A percentile compares a stretch with the other conserved stretches of the same genome.
Evolutionary conservation across 2,888 invertebrate species (phyloP).

Genomic region (Masnerella sp.): DNA sequence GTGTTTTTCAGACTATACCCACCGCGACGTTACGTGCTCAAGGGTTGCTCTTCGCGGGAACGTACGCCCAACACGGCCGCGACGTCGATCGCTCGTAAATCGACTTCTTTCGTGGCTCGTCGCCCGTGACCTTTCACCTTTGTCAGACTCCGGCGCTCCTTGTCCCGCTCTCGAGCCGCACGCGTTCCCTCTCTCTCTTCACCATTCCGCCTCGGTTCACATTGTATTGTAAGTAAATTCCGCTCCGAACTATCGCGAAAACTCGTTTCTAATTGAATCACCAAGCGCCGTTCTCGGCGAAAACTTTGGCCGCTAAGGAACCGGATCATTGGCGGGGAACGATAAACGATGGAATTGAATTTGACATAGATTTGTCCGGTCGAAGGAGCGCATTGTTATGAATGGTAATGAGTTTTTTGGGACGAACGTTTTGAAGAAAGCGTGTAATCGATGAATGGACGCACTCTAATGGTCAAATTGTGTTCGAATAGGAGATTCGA

Average conservation of each 20-base stretch:
- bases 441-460: constrained; percentile 2
- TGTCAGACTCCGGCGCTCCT: constrained; percentile 51
- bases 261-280: constrained; percentile 57
- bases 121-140: constrained; percentile 62
- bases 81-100: constrained; percentile 63
- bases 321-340: constrained; percentile 10
- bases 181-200: constrained; percentile 19
- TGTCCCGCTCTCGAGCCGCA: constrained; percentile 24
- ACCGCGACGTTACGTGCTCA: constrained; percentile 57
- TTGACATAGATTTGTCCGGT: background rate
- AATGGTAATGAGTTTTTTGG: background rate
- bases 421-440: too few relatives aligned
- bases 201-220: constrained; percentile 51
- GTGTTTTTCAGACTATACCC: constrained; percentile 45
- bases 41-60: constrained; percentile 56
- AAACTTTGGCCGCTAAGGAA: constrained; percentile 30
- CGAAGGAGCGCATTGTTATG: background rate
- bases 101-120: constrained; percentile 58
- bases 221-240: constrained; percentile 56
- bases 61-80: constrained; percentile 55
- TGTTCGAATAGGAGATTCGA: too few relatives aligned
- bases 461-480: too few relatives aligned
- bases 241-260: constrained; percentile 48
- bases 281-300: constrained; percentile 36
- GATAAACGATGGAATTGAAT: constrained; percentile 24